These are phyloP conservation scores for Andricus quercusramuli DNA, from an alignment of 2,888 invertebrate genomes.

Conservation along the genomic window DNA sequence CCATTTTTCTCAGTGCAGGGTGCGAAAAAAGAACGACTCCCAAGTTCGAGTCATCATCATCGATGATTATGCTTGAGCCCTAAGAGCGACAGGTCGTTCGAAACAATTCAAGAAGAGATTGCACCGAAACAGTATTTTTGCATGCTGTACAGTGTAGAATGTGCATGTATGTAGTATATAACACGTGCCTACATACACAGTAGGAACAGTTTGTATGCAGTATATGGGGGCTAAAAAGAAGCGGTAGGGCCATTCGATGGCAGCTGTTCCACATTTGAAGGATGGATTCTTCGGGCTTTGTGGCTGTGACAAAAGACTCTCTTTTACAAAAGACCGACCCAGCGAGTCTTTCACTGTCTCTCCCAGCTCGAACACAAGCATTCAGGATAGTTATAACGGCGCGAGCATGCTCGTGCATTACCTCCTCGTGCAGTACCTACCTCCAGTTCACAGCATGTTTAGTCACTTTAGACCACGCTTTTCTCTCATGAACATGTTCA, in stretches of 20 bases:
- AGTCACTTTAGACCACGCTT: background rate
- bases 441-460: conserved; percentile 1
- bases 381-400: conserved; percentile 29
- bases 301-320: conserved; percentile 66
- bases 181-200: background rate
- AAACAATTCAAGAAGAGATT: conserved; percentile 13
- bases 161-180: background rate
- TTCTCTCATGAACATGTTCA: background rate
- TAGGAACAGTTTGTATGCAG: background rate
- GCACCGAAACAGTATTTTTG: conserved; percentile 29
- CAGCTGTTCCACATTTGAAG: conserved; percentile 78
- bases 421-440: background rate
- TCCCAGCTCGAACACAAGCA: conserved; percentile 35
- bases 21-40: background rate
- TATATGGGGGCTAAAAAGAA: conserved; percentile 9
- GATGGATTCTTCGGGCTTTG: conserved; percentile 77
- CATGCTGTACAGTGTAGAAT: background rate
- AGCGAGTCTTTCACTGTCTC: conserved; percentile 48
- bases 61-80: background rate
- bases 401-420: conserved; percentile 15
- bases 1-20: background rate
- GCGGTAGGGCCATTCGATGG: conserved; percentile 72
- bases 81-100: conserved; percentile 22
- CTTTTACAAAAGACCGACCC: conserved; percentile 53
- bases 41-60: no score